Percentiles rank a stretch among this genome's conserved stretches.
Conservation (phyloP, 2,113 vertebrate genomes). For the Megatriorchis doriae region DNA sequence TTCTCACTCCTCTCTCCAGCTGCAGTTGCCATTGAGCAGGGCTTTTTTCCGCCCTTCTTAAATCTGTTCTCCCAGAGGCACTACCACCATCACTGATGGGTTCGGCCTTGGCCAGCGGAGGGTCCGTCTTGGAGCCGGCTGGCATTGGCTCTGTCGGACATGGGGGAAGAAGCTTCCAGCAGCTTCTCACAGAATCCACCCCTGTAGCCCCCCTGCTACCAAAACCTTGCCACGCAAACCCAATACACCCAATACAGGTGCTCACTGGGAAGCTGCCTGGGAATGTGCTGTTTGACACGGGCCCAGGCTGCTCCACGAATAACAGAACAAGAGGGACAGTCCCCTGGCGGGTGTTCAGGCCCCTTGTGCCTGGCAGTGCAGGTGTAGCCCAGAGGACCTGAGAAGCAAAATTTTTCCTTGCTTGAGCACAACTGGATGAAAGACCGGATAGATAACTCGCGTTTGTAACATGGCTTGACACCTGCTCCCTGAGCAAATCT, state of each 20-base stretch:
- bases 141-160: background rate
- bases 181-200: background rate
- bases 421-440: background rate
- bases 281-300: background rate
- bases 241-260: no score
- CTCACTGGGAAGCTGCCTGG: background rate
- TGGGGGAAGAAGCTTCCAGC: no score
- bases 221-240: background rate
- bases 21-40: no score
- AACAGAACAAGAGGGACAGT: background rate
- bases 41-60: no score
- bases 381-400: background rate
- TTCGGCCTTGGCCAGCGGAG: accelerated
- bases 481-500: background rate
- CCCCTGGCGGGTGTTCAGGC: background rate
- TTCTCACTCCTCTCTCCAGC: no score
- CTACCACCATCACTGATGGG: accelerated
- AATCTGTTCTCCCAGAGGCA: background rate
- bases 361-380: background rate
- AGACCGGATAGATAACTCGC: background rate
- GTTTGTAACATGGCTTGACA: background rate
- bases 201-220: background rate
- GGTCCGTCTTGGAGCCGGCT: background rate
- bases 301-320: background rate
- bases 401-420: background rate